phyloP scores from a whole-genome alignment of 2,888 invertebrate genomes.

The Synergus itoensis region DNA sequence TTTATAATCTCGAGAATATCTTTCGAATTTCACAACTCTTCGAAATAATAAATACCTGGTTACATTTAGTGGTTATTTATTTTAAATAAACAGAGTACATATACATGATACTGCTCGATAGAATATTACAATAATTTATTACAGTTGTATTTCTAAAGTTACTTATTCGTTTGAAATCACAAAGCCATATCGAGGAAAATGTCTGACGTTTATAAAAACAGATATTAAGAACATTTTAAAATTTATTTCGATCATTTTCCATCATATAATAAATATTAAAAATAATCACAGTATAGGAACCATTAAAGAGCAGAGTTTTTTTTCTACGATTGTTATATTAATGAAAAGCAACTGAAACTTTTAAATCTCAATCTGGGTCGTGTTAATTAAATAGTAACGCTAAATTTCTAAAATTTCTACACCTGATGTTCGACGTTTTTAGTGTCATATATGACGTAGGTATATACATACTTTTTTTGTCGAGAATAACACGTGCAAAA shows the following conservation, averaged over 20 bases:
- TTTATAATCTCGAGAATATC: not conserved
- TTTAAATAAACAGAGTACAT: constrained; percentile 25
- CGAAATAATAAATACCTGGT: not conserved
- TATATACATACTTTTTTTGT: not conserved
- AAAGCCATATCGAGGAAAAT: not conserved
- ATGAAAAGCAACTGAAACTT: not conserved
- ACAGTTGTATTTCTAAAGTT: not conserved
- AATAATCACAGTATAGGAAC: no score
- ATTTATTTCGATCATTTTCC: not conserved
- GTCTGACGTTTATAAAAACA: not conserved
- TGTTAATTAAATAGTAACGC: not conserved
- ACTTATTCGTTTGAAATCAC: not conserved
- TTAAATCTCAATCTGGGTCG: no score
- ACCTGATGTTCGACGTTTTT: not conserved
- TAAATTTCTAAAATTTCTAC: not conserved
- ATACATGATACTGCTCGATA: constrained; percentile 21
- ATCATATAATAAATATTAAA: not conserved
- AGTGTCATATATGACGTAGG: not conserved
- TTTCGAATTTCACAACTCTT: not conserved
- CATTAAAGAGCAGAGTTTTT: not conserved
- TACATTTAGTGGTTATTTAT: constrained; percentile 30
- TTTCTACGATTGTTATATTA: not conserved
- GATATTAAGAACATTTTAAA: not conserved
- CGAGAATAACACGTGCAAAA: not conserved
- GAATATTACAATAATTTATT: constrained; percentile 26